Percentiles rank a stretch among this genome's conserved stretches.
Evolutionary conservation across 2,888 invertebrate species (phyloP).

Genomic region (Napeogenes inachia): DNA sequence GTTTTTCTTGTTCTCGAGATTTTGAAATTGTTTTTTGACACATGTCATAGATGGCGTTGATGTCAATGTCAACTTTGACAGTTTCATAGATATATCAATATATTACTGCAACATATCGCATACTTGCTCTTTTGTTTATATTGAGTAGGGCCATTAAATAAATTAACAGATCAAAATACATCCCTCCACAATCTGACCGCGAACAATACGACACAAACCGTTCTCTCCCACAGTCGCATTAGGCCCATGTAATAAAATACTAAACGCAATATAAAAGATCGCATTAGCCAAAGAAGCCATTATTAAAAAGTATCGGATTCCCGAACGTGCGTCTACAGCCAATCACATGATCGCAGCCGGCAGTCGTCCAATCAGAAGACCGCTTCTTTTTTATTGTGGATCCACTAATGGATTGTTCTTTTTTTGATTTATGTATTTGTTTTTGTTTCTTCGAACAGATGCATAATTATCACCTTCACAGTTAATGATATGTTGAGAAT

Average conservation of each 20-base stretch:
- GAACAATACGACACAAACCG: constrained; percentile 52
- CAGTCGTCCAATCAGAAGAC: constrained; percentile 56
- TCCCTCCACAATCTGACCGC: constrained; percentile 52
- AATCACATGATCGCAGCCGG: constrained; percentile 59
- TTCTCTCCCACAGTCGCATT: constrained; percentile 59
- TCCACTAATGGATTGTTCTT: constrained; percentile 75
- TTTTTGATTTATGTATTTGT: constrained; percentile 68
- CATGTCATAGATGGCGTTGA: constrained; percentile 3
- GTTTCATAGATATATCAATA: too few species aligned
- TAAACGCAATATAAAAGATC: constrained; percentile 70
- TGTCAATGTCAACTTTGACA: neutral
- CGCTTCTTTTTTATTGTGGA: constrained; percentile 62
- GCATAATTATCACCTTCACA: constrained; percentile 5
- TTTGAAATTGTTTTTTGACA: constrained; percentile 4
- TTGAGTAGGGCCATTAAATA: neutral
- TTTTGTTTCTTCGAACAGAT: constrained; percentile 28
- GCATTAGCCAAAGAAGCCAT: constrained; percentile 76
- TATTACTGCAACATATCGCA: too few species aligned
- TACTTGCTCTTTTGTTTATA: too few species aligned
- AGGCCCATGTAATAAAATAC: constrained; percentile 72
- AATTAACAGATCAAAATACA: constrained; percentile 11
- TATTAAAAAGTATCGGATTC: constrained; percentile 77
- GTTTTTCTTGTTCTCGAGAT: constrained; percentile 18
- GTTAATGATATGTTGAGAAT: neutral
- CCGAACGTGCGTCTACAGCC: constrained; percentile 60